Conservation (phyloP, 2,888 invertebrate species). For the Phortica okadai region DNA sequence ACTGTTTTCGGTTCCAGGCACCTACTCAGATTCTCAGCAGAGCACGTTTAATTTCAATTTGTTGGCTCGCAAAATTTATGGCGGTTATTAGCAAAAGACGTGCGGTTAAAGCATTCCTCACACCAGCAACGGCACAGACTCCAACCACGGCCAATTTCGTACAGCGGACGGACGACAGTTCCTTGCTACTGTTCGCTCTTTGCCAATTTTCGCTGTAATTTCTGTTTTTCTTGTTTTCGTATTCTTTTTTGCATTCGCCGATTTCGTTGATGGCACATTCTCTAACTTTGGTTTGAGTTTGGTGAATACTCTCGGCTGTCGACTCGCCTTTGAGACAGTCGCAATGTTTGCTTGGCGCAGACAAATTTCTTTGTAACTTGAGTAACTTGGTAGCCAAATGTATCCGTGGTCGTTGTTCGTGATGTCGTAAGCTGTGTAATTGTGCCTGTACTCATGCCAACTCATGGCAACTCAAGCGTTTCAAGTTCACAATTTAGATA, state of each 20-base stretch:
- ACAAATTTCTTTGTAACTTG: conserved; percentile 74
- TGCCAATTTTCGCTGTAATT: conserved; percentile 48
- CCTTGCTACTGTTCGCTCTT: conserved; percentile 64
- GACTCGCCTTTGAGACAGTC: conserved; percentile 44
- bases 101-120: conserved; percentile 67
- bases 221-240: no score
- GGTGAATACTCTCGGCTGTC: background rate
- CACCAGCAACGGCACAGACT: conserved; percentile 33
- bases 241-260: conserved; percentile 14
- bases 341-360: conserved; percentile 65
- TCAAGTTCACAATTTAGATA: conserved; percentile 22
- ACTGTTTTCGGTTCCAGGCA: background rate
- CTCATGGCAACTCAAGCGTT: conserved; percentile 56
- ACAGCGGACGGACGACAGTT: conserved; percentile 13
- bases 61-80: conserved; percentile 73
- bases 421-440: background rate
- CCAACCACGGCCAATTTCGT: conserved; percentile 37
- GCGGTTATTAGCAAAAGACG: conserved; percentile 74
- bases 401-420: conserved; percentile 10
- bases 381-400: conserved; percentile 70
- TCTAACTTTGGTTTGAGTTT: conserved; percentile 49
- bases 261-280: conserved; percentile 35
- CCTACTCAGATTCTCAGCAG: conserved; percentile 14
- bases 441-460: conserved; percentile 16
- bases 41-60: conserved; percentile 73